phyloP scores from a whole-genome alignment of 2,113 vertebrate species.

The Genyomyrus donnyi region DNA sequence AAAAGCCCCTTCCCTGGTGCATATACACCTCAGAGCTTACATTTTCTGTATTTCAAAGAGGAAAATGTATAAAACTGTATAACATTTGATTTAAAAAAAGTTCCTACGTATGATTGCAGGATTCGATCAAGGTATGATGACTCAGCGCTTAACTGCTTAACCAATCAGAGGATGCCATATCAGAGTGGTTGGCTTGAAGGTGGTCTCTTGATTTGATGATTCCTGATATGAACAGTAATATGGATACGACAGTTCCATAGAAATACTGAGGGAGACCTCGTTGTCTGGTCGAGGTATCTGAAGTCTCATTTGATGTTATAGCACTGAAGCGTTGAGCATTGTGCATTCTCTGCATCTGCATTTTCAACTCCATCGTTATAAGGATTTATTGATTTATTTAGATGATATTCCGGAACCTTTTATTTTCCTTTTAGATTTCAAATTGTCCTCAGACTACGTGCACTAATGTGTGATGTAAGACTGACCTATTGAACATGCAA shows the following conservation, averaged over 20 bases:
- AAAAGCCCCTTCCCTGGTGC: background rate
- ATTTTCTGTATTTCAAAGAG: background rate
- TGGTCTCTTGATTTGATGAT: background rate
- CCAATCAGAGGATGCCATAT: background rate
- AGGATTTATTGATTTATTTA: background rate
- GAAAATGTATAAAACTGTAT: background rate
- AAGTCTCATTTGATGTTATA: background rate
- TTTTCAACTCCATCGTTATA: background rate
- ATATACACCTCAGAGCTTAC: background rate
- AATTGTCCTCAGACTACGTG: background rate
- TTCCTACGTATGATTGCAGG: background rate
- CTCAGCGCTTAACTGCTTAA: background rate
- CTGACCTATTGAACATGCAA: background rate
- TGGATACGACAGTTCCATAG: background rate
- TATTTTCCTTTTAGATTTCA: background rate
- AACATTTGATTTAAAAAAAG: background rate
- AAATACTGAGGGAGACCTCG: background rate
- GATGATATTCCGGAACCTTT: background rate
- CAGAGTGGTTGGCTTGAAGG: background rate
- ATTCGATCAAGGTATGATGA: background rate
- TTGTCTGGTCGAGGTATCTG: background rate
- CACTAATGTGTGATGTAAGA: background rate
- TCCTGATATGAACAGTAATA: background rate
- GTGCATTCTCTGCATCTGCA: background rate
- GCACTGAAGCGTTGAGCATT: background rate